Evolutionary conservation across 2,113 vertebrate genomes (phyloP).

Genomic region (Shinisaurus crocodilurus): DNA sequence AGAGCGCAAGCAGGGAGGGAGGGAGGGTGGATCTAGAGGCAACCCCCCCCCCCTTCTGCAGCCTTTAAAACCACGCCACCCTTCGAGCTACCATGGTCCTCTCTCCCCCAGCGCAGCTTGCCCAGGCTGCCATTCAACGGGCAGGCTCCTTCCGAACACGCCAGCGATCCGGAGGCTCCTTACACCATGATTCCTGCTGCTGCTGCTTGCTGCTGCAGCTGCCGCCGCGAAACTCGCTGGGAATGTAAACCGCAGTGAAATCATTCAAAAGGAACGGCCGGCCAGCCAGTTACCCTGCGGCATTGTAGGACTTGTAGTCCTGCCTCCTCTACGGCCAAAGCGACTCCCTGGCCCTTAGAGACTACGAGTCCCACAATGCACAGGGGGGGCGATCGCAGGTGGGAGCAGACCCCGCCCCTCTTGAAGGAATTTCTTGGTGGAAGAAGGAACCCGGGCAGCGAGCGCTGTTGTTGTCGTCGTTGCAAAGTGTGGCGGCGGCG

Average conservation of each 20-base stretch:
- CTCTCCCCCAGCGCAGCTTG: not conserved
- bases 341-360: not conserved
- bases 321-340: not conserved
- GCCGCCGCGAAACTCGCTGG: conserved; percentile 14
- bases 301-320: conserved; percentile 77
- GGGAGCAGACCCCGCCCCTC: not conserved
- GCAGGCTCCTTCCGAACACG: not conserved
- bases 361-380: conserved; percentile 37
- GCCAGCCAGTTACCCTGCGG: conserved; percentile 24
- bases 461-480: not conserved
- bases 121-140: conserved; percentile 27
- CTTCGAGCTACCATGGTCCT: conserved; percentile 35
- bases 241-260: conserved; percentile 68
- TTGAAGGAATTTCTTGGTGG: not conserved
- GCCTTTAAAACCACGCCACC: conserved; percentile 2
- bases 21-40: not conserved
- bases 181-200: conserved; percentile 26
- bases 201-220: not conserved
- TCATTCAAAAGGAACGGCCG: conserved; percentile 76
- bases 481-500: not conserved
- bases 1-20: not conserved
- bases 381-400: not conserved
- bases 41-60: not conserved
- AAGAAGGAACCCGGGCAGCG: not conserved
- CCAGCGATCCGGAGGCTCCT: not conserved